These are phyloP conservation scores for Spea multiplicata DNA, from an alignment of 2,113 vertebrate species.

Conservation along the genomic window DNA sequence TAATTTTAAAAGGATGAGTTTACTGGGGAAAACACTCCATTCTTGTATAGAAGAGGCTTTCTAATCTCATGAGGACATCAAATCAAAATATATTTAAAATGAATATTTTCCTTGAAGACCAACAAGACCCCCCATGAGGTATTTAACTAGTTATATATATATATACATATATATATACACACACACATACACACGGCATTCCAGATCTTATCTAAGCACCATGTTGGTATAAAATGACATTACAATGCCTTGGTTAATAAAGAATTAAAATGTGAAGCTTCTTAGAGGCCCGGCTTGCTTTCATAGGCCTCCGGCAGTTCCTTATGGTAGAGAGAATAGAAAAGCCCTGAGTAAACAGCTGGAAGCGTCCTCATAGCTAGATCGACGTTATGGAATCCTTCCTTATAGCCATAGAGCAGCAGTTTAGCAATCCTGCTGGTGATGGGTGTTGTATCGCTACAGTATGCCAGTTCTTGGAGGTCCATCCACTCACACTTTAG, in stretches of 20 bases:
- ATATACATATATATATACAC: too few species aligned
- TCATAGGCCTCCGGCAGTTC: conserved; percentile 67
- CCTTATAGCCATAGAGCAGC: conserved; percentile 74
- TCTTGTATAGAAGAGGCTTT: too few species aligned
- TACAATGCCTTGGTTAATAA: neutral
- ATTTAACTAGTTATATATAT: too few species aligned
- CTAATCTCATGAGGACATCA: too few species aligned
- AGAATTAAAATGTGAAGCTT: conserved; percentile 53
- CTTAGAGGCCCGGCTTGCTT: conserved; percentile 42
- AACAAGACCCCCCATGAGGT: too few species aligned
- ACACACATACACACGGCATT: too few species aligned
- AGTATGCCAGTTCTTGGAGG: conserved; percentile 68
- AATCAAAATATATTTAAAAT: too few species aligned
- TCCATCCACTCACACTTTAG: conserved; percentile 86
- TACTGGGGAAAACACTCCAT: too few species aligned
- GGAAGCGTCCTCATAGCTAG: conserved; percentile 77
- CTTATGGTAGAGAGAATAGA: conserved; percentile 87
- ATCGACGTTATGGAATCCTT: conserved; percentile 82
- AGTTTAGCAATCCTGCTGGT: conserved; percentile 78
- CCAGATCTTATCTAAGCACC: too few species aligned
- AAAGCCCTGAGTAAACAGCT: conserved; percentile 75
- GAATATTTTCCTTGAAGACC: too few species aligned
- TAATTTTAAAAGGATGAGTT: too few species aligned
- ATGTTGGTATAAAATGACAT: neutral
- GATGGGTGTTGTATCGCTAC: conserved; percentile 71